Conservation (phyloP, 2,113 vertebrate species). For the Dasyurus viverrinus region DNA sequence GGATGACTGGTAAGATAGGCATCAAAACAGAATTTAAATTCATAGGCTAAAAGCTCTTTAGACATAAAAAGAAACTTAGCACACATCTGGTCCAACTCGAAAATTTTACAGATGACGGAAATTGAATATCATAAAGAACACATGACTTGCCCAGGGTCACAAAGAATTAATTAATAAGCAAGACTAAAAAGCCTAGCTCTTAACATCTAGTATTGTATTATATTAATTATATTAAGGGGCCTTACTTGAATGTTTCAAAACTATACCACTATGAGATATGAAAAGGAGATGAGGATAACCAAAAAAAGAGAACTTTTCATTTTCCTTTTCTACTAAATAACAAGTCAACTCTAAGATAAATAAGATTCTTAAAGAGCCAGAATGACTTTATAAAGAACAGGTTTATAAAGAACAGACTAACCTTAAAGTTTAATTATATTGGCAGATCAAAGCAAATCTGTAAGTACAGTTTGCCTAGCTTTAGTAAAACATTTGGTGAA, state of each 20-base stretch:
- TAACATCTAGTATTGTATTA: not conserved
- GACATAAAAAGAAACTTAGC: not conserved
- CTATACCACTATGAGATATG: not conserved
- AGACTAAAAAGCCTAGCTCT: not conserved
- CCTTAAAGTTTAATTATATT: too few species aligned
- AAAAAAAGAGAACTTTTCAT: not conserved
- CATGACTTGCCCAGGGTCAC: not conserved
- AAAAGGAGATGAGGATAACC: not conserved
- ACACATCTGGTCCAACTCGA: not conserved
- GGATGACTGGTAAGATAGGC: not conserved
- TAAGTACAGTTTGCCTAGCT: too few species aligned
- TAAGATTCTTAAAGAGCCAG: too few species aligned
- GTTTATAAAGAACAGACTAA: too few species aligned
- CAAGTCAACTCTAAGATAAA: too few species aligned
- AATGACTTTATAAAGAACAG: too few species aligned
- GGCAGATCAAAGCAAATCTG: too few species aligned
- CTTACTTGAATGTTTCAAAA: slow-evolving; percentile 17
- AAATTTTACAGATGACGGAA: not conserved
- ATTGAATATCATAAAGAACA: not conserved
- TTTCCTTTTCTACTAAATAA: not conserved
- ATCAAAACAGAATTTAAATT: not conserved
- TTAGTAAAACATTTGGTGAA: not conserved
- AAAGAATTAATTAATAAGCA: not conserved
- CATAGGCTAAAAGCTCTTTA: not conserved
- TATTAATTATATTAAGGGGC: not conserved